Evolutionary conservation across 2,113 vertebrate genomes (phyloP).

Genomic region (Cynopterus brachyotis): DNA sequence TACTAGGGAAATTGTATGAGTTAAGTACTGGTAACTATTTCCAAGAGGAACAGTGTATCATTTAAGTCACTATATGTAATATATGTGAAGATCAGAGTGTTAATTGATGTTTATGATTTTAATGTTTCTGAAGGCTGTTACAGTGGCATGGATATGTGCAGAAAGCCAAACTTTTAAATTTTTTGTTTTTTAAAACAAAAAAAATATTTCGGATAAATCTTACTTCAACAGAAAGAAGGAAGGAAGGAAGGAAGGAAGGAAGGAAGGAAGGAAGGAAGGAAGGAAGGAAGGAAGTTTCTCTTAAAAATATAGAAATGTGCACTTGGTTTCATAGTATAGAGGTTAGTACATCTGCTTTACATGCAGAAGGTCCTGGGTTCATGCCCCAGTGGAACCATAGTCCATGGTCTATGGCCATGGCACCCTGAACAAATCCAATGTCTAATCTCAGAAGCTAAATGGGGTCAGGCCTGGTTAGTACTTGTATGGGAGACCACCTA

Average conservation of each 20-base stretch:
- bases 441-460: no score
- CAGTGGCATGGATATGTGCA: constrained; percentile 81
- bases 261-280: no score
- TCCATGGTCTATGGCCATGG: no score
- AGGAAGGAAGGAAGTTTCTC: not conserved
- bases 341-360: no score
- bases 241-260: no score
- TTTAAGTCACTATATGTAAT: not conserved
- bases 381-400: no score
- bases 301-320: not conserved
- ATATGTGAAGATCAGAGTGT: constrained; percentile 39
- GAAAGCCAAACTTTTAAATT: constrained; percentile 85
- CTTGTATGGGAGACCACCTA: no score
- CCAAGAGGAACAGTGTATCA: not conserved
- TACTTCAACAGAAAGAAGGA: constrained; percentile 60
- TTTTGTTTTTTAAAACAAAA: constrained; percentile 71
- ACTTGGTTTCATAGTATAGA: no score
- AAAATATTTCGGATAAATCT: constrained; percentile 81
- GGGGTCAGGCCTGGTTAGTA: no score
- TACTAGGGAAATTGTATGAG: not conserved
- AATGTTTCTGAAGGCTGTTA: constrained; percentile 76
- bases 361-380: no score
- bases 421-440: no score
- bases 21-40: not conserved
- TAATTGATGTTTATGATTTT: constrained; percentile 81